Evolutionary conservation across 1,140 invertebrate genomes (phyloP), one percentile per base, ranked within the genome.

Genomic region (Ruditapes philippinarum): DNA sequence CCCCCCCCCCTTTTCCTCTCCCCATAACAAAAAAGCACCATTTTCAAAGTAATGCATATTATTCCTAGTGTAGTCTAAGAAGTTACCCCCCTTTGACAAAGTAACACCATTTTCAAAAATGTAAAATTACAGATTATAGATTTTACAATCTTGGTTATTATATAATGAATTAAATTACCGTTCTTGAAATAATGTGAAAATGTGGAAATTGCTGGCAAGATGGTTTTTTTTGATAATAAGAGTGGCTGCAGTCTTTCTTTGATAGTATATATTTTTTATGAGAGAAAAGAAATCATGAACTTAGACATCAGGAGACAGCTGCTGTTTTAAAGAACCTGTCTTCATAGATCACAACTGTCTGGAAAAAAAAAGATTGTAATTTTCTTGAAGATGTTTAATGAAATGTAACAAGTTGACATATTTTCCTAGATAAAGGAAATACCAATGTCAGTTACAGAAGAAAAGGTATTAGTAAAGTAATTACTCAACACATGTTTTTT

Each of bases 381-480:
- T 57, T n/a, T 62, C 19, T 4, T 62, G 57, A n/a, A 57, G 51
- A 9, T 62, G 19, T 62, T 1, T 28, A 62, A 62, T 62, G 25
- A 62, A 28, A 62, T 1, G 19, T n/a, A 62, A 28, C 57, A 25
- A n/a, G 57, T 7, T 62, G 57, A 62, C 19, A 62, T 62, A 62
- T 62, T 62, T 62, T 9, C n/a, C 19, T 62, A 62, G 57, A 62
- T 62, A 62, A n/a, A 28, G n/a, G 28, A 62, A 62, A 62, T 62
- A n/a, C 7, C 25, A 28, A 22, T 22, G 22, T 62, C 25, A 4
- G 57, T 28, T 62, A n/a, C 12, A 7, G 42, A 45, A 45, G 5
- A 45, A 45, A 45, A 45, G n/a, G n/a, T n/a, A n/a, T n/a, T n/a
- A n/a, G n/a, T n/a, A n/a, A n/a, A n/a, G n/a, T n/a, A 45, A 45